Evolutionary conservation across 2,888 invertebrate species (phyloP).

Genomic region (Euspilapteryx auroguttella): DNA sequence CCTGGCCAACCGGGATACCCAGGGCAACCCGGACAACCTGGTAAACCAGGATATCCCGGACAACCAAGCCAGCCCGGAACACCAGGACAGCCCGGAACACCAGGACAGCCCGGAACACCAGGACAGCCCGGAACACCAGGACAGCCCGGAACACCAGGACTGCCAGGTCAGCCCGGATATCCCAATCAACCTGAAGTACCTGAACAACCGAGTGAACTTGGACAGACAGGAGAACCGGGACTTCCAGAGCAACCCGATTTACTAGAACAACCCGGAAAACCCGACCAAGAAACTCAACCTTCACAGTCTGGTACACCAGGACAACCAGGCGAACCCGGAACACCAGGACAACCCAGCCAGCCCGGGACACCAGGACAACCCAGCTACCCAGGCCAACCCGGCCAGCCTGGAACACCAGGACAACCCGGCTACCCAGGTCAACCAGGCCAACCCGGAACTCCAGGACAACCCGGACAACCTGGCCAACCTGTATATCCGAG

Average conservation of each 20-base stretch:
- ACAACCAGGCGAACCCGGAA: conserved; percentile 10
- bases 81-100: conserved; percentile 11
- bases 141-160: conserved; percentile 9
- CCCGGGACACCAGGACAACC: conserved; percentile 8
- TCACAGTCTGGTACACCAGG: conserved; percentile 12
- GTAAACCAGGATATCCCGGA: conserved; percentile 5
- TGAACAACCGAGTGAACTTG: conserved; percentile 11
- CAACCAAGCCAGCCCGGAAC: conserved; percentile 9
- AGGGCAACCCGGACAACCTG: conserved; percentile 10
- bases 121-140: conserved; percentile 2
- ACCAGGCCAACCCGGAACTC: conserved; percentile 6
- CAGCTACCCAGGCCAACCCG: conserved; percentile 3
- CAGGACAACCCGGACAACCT: conserved; percentile 39
- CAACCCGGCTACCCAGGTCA: conserved; percentile 4
- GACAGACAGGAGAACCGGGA: conserved; percentile 7
- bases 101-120: conserved; percentile 2
- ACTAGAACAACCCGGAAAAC: conserved; percentile 7
- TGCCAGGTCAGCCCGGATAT: conserved; percentile 14
- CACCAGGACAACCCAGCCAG: conserved; percentile 7
- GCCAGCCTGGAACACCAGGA: conserved; percentile 3
- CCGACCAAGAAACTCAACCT: conserved; percentile 12
- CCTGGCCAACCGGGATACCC: conserved; percentile 10
- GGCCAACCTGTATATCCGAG: conserved; percentile 50
- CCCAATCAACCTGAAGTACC: conserved; percentile 11
- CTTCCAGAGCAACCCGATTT: conserved; percentile 1